phyloP scores from a whole-genome alignment of 2,113 vertebrate species.

The Spea bombifrons region DNA sequence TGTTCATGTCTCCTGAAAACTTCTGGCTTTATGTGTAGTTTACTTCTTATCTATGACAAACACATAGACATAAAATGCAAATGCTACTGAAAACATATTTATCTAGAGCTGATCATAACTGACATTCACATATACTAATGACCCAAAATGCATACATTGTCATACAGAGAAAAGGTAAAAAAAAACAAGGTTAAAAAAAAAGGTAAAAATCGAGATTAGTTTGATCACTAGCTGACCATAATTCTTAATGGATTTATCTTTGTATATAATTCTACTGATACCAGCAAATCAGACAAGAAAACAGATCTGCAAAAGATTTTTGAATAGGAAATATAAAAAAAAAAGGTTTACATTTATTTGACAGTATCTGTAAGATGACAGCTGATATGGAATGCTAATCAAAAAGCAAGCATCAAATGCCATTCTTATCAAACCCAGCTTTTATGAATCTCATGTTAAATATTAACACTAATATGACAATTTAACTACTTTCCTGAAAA shows the following conservation, averaged over 20 bases:
- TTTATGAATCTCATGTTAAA: slow-evolving; percentile 43
- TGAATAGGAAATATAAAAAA: slow-evolving; percentile 17
- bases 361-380: slow-evolving; percentile 37
- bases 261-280: slow-evolving; percentile 4
- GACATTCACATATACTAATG: slow-evolving; percentile 45
- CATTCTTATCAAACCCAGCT: slow-evolving; percentile 43
- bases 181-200: neutral
- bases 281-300: slow-evolving; percentile 7
- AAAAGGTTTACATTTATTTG: slow-evolving; percentile 34
- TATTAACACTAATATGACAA: slow-evolving; percentile 48
- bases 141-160: slow-evolving; percentile 19
- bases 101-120: slow-evolving; percentile 48
- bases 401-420: slow-evolving; percentile 13
- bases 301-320: slow-evolving; percentile 18
- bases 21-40: neutral
- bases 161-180: neutral
- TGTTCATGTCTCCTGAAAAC: too few species aligned
- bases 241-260: slow-evolving; percentile 23
- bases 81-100: slow-evolving; percentile 49
- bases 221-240: slow-evolving; percentile 44
- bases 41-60: slow-evolving; percentile 28
- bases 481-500: slow-evolving; percentile 43
- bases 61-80: slow-evolving; percentile 38
- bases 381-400: neutral
- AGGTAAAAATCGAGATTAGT: slow-evolving; percentile 33